Conservation (phyloP, 2,888 invertebrate genomes). For the Bibio marci region DNA sequence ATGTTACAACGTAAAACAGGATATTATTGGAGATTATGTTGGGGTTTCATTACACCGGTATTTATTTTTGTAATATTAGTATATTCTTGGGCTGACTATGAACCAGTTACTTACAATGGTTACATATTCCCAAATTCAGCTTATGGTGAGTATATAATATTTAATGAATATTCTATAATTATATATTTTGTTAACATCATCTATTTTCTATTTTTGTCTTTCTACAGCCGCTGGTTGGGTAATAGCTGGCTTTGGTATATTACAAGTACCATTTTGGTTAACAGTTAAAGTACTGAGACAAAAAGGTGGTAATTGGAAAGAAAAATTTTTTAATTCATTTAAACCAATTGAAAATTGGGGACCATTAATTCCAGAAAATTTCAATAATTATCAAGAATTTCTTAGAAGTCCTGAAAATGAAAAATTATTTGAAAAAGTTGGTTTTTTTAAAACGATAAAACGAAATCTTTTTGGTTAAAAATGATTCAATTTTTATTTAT, state of each 20-base stretch:
- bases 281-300: constrained; percentile 20
- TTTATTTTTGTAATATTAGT: constrained; percentile 52
- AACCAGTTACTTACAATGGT: constrained; percentile 41
- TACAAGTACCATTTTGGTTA: constrained; percentile 32
- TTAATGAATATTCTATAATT: no score
- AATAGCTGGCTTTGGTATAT: constrained; percentile 31
- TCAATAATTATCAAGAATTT: constrained; percentile 34
- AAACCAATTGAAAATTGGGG: constrained; percentile 37
- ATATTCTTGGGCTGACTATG: constrained; percentile 45
- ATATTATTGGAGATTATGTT: constrained; percentile 63
- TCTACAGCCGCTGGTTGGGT: constrained; percentile 33
- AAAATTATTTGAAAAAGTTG: no score
- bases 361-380: constrained; percentile 31
- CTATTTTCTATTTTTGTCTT: no score
- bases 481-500: no score
- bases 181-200: no score
- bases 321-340: constrained; percentile 28
- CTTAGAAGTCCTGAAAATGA: constrained; percentile 6
- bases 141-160: constrained; percentile 39
- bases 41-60: constrained; percentile 55
- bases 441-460: no score
- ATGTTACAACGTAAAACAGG: constrained; percentile 54
- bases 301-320: constrained; percentile 17
- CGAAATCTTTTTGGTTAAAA: no score
- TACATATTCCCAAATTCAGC: constrained; percentile 40